Percentiles rank a stretch among this genome's conserved stretches.
Conservation (phyloP, 2,113 vertebrate genomes). For the Salvelinus fontinalis region DNA sequence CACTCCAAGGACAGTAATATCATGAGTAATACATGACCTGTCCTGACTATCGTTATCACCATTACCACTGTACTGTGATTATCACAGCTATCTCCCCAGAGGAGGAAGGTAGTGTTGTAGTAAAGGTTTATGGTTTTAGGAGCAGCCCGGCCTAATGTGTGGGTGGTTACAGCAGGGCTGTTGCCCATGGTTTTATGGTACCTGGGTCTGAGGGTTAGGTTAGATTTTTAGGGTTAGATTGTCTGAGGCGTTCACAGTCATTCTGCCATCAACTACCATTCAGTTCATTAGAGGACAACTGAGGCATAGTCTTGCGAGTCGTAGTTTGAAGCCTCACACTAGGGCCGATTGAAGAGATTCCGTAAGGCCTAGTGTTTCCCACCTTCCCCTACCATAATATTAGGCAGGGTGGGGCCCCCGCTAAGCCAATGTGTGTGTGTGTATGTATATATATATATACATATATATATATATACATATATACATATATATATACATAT, state of each 20-base stretch:
- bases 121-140: constrained; percentile 28
- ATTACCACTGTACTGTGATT: not conserved
- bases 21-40: not conserved
- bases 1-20: constrained; percentile 15
- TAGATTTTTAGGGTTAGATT: not conserved
- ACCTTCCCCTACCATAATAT: not conserved
- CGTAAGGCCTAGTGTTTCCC: not conserved
- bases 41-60: not conserved
- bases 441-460: too few relatives aligned
- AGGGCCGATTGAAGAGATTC: too few relatives aligned
- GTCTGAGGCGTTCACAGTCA: not conserved
- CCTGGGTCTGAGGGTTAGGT: not conserved
- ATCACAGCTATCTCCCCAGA: not conserved
- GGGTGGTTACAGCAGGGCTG: constrained; percentile 4
- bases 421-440: too few relatives aligned
- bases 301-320: not conserved
- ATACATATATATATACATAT: too few relatives aligned
- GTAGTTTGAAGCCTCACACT: too few relatives aligned
- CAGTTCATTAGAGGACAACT: not conserved
- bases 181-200: constrained; percentile 8
- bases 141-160: not conserved
- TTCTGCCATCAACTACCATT: not conserved
- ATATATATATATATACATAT: too few relatives aligned
- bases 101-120: not conserved
- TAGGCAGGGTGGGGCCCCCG: not conserved